phyloP scores from a whole-genome alignment of 2,113 vertebrate species.

The Aspidoscelis tigris region DNA sequence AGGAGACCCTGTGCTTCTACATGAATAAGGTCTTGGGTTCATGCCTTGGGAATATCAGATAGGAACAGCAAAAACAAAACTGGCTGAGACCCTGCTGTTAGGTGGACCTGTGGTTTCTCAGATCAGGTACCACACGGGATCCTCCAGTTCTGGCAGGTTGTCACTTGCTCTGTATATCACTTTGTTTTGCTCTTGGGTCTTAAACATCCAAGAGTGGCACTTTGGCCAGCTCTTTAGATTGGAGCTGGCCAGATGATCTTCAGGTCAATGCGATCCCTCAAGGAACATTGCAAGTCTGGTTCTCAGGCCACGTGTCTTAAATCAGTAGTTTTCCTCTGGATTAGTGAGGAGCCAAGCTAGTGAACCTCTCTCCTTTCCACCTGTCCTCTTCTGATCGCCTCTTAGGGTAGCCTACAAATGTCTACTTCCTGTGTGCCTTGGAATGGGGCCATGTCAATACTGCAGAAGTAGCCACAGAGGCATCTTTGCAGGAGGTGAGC shows the following conservation, averaged over 20 bases:
- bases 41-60: neutral
- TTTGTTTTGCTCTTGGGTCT: no score
- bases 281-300: no score
- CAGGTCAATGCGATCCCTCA: neutral
- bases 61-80: no score
- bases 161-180: no score
- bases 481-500: neutral
- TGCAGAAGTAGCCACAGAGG: neutral
- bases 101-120: no score
- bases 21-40: neutral
- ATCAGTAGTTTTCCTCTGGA: neutral
- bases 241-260: neutral
- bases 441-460: neutral
- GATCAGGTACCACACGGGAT: no score
- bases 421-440: slow-evolving; percentile 1
- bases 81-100: no score
- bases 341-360: no score
- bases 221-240: no score
- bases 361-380: no score
- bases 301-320: neutral
- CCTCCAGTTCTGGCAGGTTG: no score
- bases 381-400: neutral
- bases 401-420: neutral
- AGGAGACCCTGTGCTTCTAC: neutral
- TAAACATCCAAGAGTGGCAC: neutral